These are phyloP conservation scores for Odontomachus brunneus DNA, from an alignment of 1,140 invertebrate species.

Conservation along the genomic window DNA sequence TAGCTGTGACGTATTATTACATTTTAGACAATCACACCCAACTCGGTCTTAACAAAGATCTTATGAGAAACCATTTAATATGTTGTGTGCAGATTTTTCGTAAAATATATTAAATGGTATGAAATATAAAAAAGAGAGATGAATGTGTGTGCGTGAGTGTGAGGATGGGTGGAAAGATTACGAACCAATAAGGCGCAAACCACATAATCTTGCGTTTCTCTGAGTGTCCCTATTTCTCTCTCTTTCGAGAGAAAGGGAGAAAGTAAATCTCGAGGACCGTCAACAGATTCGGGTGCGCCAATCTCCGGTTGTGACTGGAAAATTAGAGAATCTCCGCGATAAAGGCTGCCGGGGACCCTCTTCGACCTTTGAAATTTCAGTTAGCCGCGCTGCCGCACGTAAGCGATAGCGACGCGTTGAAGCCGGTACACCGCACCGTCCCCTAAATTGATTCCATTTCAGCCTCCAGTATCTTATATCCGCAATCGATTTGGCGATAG, in stretches of 20 bases:
- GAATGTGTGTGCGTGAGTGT: too few relatives aligned
- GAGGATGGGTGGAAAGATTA: too few relatives aligned
- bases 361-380: conserved; percentile 58
- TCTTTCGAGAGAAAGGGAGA: too few relatives aligned
- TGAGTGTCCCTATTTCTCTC: neutral
- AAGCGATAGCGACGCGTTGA: conserved; percentile 35
- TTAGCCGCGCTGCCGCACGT: conserved; percentile 13
- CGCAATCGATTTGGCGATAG: conserved; percentile 59
- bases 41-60: too few relatives aligned
- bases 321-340: conserved; percentile 41
- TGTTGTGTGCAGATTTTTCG: neutral
- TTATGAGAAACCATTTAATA: neutral
- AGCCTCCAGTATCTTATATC: conserved; percentile 49
- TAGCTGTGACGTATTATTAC: neutral
- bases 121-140: too few relatives aligned
- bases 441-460: conserved; percentile 65
- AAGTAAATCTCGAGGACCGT: conserved; percentile 8
- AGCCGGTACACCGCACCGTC: conserved; percentile 19
- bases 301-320: conserved; percentile 53
- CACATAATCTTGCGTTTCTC: neutral
- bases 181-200: too few relatives aligned
- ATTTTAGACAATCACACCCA: neutral
- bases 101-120: too few relatives aligned
- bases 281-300: neutral
- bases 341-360: neutral